phyloP scores from a whole-genome alignment of 2,113 vertebrate genomes.

The Nestor notabilis region DNA sequence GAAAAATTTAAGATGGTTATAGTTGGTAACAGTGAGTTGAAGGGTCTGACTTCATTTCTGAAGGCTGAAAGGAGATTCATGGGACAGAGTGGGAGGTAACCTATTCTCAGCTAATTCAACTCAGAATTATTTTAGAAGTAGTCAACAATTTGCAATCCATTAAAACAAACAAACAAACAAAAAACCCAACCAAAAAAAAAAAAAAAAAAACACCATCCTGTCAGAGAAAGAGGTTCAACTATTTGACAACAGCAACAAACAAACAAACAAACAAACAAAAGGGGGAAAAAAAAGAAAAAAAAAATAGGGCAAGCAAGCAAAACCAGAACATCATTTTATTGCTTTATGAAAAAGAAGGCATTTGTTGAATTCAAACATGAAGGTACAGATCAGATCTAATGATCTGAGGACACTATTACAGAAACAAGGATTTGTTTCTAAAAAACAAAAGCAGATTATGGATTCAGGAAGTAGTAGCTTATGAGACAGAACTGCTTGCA shows the following conservation, averaged over 20 bases:
- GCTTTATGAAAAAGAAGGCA: not conserved
- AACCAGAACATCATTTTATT: not conserved
- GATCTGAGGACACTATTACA: not conserved
- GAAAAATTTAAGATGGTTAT: not conserved
- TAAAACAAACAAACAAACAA: not conserved
- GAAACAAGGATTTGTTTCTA: not conserved
- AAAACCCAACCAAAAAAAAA: not conserved
- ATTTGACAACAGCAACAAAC: not conserved
- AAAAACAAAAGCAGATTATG: not conserved
- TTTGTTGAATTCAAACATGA: not conserved
- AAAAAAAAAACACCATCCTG: not conserved
- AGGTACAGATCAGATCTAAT: not conserved
- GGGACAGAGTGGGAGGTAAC: not conserved
- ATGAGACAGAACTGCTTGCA: not conserved
- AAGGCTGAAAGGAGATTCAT: not conserved
- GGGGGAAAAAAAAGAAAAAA: not conserved
- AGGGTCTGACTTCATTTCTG: not conserved
- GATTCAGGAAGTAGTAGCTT: not conserved
- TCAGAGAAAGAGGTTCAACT: not conserved
- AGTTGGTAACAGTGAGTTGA: not conserved
- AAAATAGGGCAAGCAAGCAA: not conserved
- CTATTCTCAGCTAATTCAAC: not conserved
- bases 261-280: not conserved
- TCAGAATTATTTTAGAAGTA: not conserved
- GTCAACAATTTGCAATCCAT: not conserved